Evolutionary conservation across 2,113 vertebrate species (phyloP), one percentile per base, ranked within the genome.

Genomic region (Falcunculus frontatus): DNA sequence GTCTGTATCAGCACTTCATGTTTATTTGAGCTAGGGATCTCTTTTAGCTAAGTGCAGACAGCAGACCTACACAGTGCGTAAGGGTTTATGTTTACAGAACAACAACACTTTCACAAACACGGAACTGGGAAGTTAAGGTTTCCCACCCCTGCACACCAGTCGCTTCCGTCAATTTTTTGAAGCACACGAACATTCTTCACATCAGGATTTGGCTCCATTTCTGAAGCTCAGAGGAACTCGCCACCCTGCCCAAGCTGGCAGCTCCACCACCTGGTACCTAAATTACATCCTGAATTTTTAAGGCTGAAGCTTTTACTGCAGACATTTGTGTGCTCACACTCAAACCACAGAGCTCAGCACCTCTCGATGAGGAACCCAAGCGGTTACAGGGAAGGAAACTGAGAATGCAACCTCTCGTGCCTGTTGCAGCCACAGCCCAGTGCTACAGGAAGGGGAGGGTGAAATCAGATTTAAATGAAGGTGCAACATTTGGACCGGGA

Each of bases 1-100:
- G 5, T 23, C 65, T 6, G 0, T 3, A 35, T 9, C 22, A 10
- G 29, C 44, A 8, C 25, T 70, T 56, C 4, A 1, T 5, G 11
- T 52, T 41, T 37, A 27, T 49, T 84, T 27, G 25, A 86, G 32
- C 60, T 8, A 15, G 13, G 5, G 11, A 29, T 13, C 41, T 11
- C 5, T 11, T 76, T 69, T 76, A 39, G 9, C 21, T 32, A 9
- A 65, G n/a, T 1, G 5, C 68, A 67, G n/a, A 46, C 2, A 1
- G 25, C 32, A 39, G n/a, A 39, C 4, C 1, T 7, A 53, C 26
- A 10, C 27, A 23, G 30, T 1, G 16, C 29, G 10, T 7, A 50
- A 57, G n/a, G n/a, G 42, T 16, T 79, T 11, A 3, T 19, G 8
- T 44, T 69, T 12, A 39, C 0, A 0, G 27, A 73, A 10, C 11